Base-by-base conservation (phyloP, 2,113 vertebrate genomes). In the Pterocles gutturalis region DNA sequence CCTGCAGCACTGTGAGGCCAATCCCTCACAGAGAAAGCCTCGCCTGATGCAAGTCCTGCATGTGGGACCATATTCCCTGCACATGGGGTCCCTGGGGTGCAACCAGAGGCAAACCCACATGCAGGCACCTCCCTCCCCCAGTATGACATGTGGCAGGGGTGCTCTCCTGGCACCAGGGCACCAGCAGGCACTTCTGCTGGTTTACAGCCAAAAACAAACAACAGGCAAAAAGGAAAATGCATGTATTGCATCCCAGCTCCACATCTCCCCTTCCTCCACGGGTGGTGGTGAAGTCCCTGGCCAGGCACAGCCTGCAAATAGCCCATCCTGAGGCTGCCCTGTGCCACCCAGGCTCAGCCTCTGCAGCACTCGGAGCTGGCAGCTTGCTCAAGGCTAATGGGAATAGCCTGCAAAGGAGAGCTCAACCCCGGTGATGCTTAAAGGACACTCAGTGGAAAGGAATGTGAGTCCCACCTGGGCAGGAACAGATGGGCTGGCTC, bases 1-100 rank as follows among this genome's bases (percentile, higher is more conserved):
- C 20, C 26, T 29, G 24, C 1, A 0, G 55, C 67, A 16, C 8
- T 33, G 31, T 1, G 1, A 83, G 33, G 41, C 72, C 4, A 2
- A 41, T 33, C 17, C 41, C 60, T 34, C 22, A 22, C 29, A n/a
- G 33, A 90, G 29, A 61, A 55, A 80, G 54, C 41, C 22, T 28
- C 54, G 25, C 54, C 20, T 48, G 45, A 33, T 19, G 21, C 1
- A 14, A 36, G 58, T 45, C 29, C 54, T 83, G 66, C 48, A 34
- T 2, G 2, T 18, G 33, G 54, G 45, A 72, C 62, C 11, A 2
- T 17, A 31, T 43, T 24, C 49, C 20, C 66, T 26, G 4, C 36
- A 43, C 18, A 4, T 1, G 9, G 20, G 4, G 9, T n/a, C 65
- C 55, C 64, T 46, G 25, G 25, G 17, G 25, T 9, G 11, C 0